phyloP scores from a whole-genome alignment of 2,113 vertebrate genomes.

The Catharus minimus region DNA sequence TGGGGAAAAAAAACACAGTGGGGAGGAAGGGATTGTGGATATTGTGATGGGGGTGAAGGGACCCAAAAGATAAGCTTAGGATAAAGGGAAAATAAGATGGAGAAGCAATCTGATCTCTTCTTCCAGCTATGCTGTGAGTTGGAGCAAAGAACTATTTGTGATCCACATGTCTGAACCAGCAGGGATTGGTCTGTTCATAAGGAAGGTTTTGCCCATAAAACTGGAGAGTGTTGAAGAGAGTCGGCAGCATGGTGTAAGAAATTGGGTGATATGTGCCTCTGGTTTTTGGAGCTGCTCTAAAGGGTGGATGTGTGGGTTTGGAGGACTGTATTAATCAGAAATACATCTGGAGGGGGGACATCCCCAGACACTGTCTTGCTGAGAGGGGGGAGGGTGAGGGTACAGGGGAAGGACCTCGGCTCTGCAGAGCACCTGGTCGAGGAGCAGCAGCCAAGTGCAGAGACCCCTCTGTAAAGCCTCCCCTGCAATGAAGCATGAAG shows the following conservation, averaged over 20 bases:
- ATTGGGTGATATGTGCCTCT: not conserved
- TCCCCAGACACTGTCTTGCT: not conserved
- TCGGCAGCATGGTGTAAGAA: fast-evolving
- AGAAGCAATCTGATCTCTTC: not conserved
- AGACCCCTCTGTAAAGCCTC: not conserved
- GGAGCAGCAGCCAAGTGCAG: not conserved
- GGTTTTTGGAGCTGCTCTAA: not conserved
- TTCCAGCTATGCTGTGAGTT: not conserved
- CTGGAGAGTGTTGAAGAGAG: not conserved
- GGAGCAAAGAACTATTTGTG: not conserved
- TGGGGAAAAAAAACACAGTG: not conserved
- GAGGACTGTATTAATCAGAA: not conserved
- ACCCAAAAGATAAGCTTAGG: not conserved
- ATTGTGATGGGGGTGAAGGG: not conserved
- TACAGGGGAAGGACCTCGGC: fast-evolving
- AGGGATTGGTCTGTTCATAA: not conserved
- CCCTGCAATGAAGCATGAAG: not conserved
- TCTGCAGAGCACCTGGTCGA: fast-evolving
- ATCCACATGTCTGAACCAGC: not conserved
- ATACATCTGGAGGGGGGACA: not conserved
- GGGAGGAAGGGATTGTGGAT: not conserved
- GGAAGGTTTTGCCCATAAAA: not conserved
- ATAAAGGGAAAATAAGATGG: not conserved
- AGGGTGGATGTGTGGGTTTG: not conserved
- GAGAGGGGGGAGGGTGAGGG: not conserved